phyloP scores from a whole-genome alignment of 1,140 invertebrate species.

The Grapholita molesta region DNA sequence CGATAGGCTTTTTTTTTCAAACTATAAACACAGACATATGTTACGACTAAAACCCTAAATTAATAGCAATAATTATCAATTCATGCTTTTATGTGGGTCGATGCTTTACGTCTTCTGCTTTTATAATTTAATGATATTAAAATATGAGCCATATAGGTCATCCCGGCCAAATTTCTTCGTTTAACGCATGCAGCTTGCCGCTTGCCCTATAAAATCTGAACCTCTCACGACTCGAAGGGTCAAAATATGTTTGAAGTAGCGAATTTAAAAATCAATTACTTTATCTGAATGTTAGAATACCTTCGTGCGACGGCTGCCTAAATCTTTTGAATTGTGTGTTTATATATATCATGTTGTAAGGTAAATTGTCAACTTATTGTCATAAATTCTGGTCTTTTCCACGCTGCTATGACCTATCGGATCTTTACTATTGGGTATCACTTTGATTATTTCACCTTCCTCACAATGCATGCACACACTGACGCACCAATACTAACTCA shows the following conservation, averaged over 20 bases:
- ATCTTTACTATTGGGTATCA: constrained; percentile 70
- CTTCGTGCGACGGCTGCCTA: too few species aligned
- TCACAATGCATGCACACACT: constrained; percentile 43
- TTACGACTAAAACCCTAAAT: neutral
- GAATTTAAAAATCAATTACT: too few species aligned
- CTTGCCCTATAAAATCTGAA: too few species aligned
- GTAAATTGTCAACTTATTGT: constrained; percentile 60
- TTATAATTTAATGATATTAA: neutral
- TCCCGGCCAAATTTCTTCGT: too few species aligned
- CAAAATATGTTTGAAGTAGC: too few species aligned
- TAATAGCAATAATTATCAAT: neutral
- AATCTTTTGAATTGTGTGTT: constrained; percentile 1
- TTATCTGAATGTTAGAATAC: too few species aligned
- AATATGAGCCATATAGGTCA: too few species aligned
- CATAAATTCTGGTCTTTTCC: constrained; percentile 69
- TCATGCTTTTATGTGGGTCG: neutral
- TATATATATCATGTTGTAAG: neutral
- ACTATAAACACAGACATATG: too few species aligned
- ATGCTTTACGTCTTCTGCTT: constrained; percentile 10
- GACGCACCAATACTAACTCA: constrained; percentile 64
- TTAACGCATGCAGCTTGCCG: too few species aligned
- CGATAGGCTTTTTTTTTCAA: too few species aligned
- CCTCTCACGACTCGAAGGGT: too few species aligned
- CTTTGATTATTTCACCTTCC: constrained; percentile 43
- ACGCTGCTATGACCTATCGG: constrained; percentile 75